Evolutionary conservation across 2,888 invertebrate species (phyloP).

Genomic region (Acanthosepion pharaonis): DNA sequence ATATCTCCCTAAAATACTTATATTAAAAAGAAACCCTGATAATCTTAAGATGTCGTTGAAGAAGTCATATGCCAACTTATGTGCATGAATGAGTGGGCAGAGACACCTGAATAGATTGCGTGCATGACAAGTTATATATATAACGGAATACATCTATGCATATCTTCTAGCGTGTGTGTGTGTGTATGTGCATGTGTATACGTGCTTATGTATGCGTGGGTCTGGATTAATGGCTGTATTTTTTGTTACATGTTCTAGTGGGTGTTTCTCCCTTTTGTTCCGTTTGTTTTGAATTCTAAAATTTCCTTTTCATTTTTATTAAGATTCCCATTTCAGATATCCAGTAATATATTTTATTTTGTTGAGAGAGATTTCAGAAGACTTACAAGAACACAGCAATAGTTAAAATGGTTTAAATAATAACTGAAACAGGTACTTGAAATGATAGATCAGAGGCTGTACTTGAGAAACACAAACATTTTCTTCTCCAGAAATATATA

Average conservation of each 20-base stretch:
- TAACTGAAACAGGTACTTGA: too few relatives aligned
- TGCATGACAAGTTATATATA: background rate
- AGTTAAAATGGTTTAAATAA: too few relatives aligned
- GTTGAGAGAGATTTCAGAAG: background rate
- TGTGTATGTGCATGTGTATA: background rate
- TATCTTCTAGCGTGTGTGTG: background rate
- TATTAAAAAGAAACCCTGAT: background rate
- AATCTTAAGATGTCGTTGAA: background rate
- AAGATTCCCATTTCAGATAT: constrained; percentile 2
- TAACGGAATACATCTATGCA: background rate
- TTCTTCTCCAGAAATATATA: too few relatives aligned
- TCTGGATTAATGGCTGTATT: background rate
- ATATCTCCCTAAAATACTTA: background rate
- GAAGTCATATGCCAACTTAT: background rate
- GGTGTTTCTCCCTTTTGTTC: background rate
- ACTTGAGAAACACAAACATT: too few relatives aligned
- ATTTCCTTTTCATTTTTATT: background rate
- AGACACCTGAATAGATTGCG: background rate
- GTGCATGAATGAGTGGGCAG: background rate
- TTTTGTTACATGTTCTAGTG: background rate
- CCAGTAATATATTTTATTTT: background rate
- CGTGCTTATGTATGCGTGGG: background rate
- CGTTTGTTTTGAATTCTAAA: background rate
- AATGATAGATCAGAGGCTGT: too few relatives aligned
- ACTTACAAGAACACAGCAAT: too few relatives aligned